These are phyloP conservation scores for Coelogynopora nodosa DNA, from an alignment of 2,888 invertebrate genomes.

Conservation along the genomic window DNA sequence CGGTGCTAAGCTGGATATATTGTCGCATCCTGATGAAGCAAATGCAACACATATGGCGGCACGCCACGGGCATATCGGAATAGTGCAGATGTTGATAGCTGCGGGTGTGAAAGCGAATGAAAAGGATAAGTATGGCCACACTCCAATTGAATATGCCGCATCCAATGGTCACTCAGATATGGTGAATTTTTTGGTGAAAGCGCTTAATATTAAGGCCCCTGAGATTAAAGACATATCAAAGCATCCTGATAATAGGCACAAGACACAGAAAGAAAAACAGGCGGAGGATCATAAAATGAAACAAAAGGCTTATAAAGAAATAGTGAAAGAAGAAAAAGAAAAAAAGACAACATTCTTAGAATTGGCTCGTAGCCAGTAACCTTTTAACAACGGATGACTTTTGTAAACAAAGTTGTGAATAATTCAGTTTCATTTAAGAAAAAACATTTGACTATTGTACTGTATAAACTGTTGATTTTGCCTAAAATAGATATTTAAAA, in stretches of 20 bases:
- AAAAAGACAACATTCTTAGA: conserved; percentile 17
- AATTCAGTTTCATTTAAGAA: too few relatives aligned
- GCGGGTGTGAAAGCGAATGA: neutral
- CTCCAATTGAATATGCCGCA: neutral
- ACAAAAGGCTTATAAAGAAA: conserved; percentile 13
- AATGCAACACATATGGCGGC: neutral
- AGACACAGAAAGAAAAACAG: neutral
- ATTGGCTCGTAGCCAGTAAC: neutral
- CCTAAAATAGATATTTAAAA: too few relatives aligned
- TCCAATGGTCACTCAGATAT: conserved; percentile 6
- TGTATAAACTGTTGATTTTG: too few relatives aligned
- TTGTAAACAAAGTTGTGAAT: too few relatives aligned
- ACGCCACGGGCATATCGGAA: neutral
- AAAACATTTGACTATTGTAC: too few relatives aligned
- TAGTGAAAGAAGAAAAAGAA: conserved; percentile 11
- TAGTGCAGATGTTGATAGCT: neutral
- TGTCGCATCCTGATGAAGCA: neutral
- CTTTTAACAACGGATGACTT: too few relatives aligned
- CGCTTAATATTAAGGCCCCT: neutral
- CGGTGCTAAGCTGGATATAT: neutral
- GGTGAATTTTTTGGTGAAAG: conserved; percentile 8
- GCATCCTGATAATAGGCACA: neutral
- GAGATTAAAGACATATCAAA: conserved; percentile 7
- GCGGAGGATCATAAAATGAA: neutral
- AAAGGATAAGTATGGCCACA: neutral